Evolutionary conservation across 2,113 vertebrate species (phyloP).

Genomic region (Lethenteron reissneri): DNA sequence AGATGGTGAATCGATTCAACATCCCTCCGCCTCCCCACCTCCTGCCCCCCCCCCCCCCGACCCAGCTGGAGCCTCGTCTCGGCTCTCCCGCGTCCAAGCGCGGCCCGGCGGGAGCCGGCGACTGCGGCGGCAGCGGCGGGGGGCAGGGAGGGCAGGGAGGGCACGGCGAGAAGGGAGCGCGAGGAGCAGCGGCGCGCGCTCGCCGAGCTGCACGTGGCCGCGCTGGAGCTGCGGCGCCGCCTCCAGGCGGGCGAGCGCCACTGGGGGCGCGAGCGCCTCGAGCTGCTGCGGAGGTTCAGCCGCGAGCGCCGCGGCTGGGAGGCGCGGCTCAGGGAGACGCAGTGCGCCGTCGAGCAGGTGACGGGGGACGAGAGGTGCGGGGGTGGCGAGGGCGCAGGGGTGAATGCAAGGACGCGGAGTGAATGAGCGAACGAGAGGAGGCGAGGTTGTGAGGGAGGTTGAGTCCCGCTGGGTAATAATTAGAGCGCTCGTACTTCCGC

Average conservation of each 20-base stretch:
- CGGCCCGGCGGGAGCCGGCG: too few relatives aligned
- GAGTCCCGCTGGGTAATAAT: too few relatives aligned
- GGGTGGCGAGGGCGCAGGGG: too few relatives aligned
- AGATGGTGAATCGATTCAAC: too few relatives aligned
- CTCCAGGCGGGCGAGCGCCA: constrained; percentile 77
- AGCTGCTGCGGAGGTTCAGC: constrained; percentile 60
- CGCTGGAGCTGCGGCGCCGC: constrained; percentile 91
- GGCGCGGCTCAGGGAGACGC: constrained; percentile 51
- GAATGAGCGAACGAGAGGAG: constrained; percentile 34
- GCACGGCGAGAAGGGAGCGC: constrained; percentile 42
- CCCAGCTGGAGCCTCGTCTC: too few relatives aligned
- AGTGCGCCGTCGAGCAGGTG: constrained; percentile 47
- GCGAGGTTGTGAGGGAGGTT: constrained; percentile 14
- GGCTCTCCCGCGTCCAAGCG: too few relatives aligned
- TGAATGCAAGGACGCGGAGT: constrained; percentile 29
- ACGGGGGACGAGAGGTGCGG: background rate
- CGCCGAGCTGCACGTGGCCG: constrained; percentile 70
- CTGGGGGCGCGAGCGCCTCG: constrained; percentile 80
- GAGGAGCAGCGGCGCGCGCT: constrained; percentile 88
- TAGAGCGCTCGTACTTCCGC: too few relatives aligned
- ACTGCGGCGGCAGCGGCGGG: too few relatives aligned
- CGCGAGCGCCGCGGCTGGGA: constrained; percentile 65
- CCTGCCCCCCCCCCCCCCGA: too few relatives aligned
- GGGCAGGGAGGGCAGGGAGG: background rate
- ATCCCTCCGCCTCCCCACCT: too few relatives aligned